These are phyloP conservation scores for Sycophila sp. DNA, from an alignment of 1,140 invertebrate species.

Conservation along the genomic window DNA sequence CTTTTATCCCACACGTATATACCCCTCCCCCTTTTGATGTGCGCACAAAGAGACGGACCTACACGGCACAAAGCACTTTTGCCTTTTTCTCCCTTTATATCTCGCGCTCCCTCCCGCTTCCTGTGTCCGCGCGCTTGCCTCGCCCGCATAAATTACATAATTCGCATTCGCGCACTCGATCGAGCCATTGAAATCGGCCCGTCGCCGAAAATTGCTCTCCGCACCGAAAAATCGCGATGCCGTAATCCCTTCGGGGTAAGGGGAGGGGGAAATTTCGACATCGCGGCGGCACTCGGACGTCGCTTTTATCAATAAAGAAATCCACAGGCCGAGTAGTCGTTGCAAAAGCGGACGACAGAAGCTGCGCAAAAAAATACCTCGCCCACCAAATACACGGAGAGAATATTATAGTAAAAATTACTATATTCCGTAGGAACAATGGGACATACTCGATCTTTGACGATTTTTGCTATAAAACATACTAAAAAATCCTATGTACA, in stretches of 20 bases:
- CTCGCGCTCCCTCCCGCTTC: background rate
- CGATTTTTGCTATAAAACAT: no score
- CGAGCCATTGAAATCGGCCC: background rate
- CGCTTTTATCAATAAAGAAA: constrained; percentile 1
- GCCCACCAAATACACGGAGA: no score
- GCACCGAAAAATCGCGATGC: constrained; percentile 3
- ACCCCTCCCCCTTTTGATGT: no score
- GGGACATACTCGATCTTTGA: no score
- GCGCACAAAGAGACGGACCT: no score
- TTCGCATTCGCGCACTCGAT: background rate
- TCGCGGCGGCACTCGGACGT: background rate
- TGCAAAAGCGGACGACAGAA: constrained; percentile 3
- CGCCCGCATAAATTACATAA: constrained; percentile 18
- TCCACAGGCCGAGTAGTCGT: background rate
- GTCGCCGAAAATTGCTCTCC: no score
- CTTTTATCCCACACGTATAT: background rate
- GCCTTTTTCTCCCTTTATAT: background rate
- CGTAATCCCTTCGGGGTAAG: constrained; percentile 2
- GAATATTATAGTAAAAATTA: no score
- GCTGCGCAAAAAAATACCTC: background rate
- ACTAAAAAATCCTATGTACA: no score
- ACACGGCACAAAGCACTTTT: no score
- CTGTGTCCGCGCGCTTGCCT: background rate
- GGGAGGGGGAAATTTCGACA: no score
- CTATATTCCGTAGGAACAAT: no score